A percentile compares a stretch with the other conserved stretches of the same genome.
These are phyloP conservation scores for Capricornis sumatraensis DNA, from an alignment of 2,113 vertebrate species.

Conservation along the genomic window DNA sequence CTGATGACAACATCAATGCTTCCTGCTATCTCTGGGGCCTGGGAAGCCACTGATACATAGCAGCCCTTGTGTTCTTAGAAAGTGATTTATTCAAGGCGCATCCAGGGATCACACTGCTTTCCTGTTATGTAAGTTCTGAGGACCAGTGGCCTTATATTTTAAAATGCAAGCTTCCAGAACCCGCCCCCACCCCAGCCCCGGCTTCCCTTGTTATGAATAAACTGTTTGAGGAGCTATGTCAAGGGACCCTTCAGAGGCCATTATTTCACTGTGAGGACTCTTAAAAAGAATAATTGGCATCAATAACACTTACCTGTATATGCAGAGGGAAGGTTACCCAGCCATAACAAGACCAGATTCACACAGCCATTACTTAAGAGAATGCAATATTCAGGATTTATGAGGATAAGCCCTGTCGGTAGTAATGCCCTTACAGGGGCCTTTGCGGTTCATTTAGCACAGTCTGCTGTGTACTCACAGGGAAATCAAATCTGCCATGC, in stretches of 20 bases:
- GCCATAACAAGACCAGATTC: slow-evolving; percentile 66
- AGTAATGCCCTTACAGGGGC: slow-evolving; percentile 54
- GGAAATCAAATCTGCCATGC: slow-evolving; percentile 43
- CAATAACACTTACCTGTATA: slow-evolving; percentile 80
- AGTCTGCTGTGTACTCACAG: not conserved
- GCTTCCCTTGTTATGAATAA: slow-evolving; percentile 21
- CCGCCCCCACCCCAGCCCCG: not conserved
- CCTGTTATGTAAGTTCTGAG: slow-evolving; percentile 3
- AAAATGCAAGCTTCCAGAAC: slow-evolving; percentile 23
- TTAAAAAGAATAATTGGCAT: slow-evolving; percentile 71
- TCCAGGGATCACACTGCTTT: not conserved
- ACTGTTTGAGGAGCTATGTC: slow-evolving; percentile 38
- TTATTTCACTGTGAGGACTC: slow-evolving; percentile 57
- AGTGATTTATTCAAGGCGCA: not conserved
- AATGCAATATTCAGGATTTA: slow-evolving; percentile 67
- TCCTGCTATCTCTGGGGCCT: not conserved
- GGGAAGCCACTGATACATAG: not conserved
- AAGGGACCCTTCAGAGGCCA: slow-evolving; percentile 41
- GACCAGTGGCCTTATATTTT: not conserved
- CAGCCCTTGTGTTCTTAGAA: not conserved
- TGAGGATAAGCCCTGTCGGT: slow-evolving; percentile 52
- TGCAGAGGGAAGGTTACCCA: slow-evolving; percentile 54
- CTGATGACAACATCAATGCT: not conserved
- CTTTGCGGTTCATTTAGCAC: slow-evolving; percentile 45
- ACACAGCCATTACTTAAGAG: slow-evolving; percentile 68